A percentile compares a stretch with the other conserved stretches of the same genome.
Conservation (phyloP, 2,113 vertebrate species). For the Stictonetta naevosa region DNA sequence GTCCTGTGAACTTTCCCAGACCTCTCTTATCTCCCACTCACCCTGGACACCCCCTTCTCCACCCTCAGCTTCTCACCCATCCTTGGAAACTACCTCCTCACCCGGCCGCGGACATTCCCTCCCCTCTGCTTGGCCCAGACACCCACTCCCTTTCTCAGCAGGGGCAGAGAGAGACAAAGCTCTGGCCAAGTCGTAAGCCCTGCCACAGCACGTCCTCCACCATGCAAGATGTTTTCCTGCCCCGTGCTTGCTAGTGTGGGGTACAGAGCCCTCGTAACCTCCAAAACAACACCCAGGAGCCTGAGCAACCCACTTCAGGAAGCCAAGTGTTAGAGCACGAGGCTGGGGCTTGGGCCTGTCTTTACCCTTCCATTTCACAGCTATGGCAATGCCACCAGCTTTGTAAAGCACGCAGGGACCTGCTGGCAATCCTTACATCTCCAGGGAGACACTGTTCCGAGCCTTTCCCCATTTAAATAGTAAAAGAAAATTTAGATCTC, state of each 20-base stretch:
- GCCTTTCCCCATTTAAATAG: neutral
- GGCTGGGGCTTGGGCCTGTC: neutral
- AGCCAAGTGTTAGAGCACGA: neutral
- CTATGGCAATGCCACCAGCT: neutral
- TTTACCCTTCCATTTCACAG: neutral
- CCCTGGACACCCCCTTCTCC: neutral
- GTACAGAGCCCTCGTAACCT: neutral
- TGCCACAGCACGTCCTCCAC: neutral
- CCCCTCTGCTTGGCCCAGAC: neutral
- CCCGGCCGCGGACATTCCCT: neutral
- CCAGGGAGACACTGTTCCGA: neutral
- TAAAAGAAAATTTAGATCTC: neutral
- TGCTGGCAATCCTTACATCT: neutral
- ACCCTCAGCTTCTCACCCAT: neutral
- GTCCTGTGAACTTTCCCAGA: neutral
- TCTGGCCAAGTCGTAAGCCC: neutral
- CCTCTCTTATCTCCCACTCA: neutral
- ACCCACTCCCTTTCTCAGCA: neutral
- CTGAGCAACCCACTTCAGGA: neutral
- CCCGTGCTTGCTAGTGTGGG: neutral
- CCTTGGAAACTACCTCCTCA: neutral
- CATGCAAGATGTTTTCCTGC: neutral
- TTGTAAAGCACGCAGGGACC: neutral
- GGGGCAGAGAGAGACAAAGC: neutral
- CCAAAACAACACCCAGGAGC: neutral